Base-by-base conservation (phyloP, 2,797 vertebrate genomes). In the Myripristis murdjan region DNA sequence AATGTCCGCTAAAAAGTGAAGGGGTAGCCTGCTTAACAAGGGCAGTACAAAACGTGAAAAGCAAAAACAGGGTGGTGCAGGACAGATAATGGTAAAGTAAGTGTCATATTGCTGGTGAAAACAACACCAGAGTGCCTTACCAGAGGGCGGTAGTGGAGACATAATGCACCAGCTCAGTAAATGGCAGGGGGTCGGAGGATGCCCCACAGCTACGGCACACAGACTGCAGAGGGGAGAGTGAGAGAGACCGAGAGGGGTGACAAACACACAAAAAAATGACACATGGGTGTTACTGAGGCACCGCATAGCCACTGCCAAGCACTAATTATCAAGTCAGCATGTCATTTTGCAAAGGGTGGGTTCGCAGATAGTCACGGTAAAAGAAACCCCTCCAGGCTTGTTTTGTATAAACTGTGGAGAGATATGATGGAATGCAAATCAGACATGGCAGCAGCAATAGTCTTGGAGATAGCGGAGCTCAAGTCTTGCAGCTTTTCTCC, bases 91-190 rank as follows among this genome's bases (percentile, higher is more conserved):
- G 61, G 52, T 65, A 52, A 37, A 47, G 44, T 18, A 71, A 59
- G 44, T 73, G 83, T 64, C 23, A 52, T 49, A 33, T 35, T 24
- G 53, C 64, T 47, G 14, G 62, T 8, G 6, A 7, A 37, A 60
- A 39, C 23, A 24, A 15, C 41, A 6, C 16, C 4, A 16, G 4
- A 56, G 51, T 23, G 69, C 61, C 95, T 96, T 96, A 99, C 98
- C 98, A 99, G 62, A 99, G 94, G 67, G 97, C 97, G 20, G 96
- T 99, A 77, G 95, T 98, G 77, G 98, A 99, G 94, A 99, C 96
- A 46, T 99, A 99, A 89, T 97, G 96, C 73, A 99, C 98, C 73
- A 98, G 96, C 84, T 99, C 97, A 0, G 96, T 99, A 73, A 99
- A 99, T 84, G 98, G 98, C 64, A 98, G 93, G 0, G 98, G 98